Percentiles rank a stretch among this genome's conserved stretches.
These are phyloP conservation scores for Lerista edwardsae DNA, from an alignment of 2,797 vertebrate genomes.

Conservation along the genomic window DNA sequence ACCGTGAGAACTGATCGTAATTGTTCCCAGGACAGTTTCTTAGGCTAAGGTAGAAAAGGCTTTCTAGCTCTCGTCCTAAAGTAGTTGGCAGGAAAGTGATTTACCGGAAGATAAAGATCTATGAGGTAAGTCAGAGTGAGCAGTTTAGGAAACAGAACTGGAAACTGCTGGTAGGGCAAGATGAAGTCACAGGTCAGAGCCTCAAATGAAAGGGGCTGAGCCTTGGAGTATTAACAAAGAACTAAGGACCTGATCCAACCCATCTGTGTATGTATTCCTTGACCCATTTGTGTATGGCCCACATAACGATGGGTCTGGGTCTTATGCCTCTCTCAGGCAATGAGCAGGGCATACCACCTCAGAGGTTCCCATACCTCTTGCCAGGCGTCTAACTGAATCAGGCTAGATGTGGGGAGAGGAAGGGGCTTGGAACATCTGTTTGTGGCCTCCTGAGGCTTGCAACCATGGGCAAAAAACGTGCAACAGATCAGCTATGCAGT, in stretches of 20 bases:
- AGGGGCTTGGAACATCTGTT: background rate
- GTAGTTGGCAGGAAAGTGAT: background rate
- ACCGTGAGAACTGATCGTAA: slow-evolving; percentile 3
- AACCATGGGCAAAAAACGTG: background rate
- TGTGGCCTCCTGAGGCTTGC: background rate
- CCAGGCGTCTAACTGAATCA: background rate
- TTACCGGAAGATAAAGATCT: background rate
- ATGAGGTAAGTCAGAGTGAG: background rate
- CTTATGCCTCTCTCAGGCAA: background rate
- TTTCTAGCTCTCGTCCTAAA: background rate
- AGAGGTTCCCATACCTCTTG: background rate
- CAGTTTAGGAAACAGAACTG: background rate
- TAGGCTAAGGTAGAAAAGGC: background rate
- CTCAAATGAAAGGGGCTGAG: background rate
- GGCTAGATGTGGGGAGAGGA: background rate
- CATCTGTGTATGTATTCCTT: background rate
- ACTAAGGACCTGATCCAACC: background rate
- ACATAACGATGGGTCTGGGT: background rate
- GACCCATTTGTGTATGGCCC: background rate
- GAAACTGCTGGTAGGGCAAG: background rate
- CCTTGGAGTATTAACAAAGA: background rate
- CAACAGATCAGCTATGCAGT: background rate
- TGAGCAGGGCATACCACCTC: too few species aligned
- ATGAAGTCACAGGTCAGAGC: background rate
- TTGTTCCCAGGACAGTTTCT: background rate